Conservation (phyloP, 2,888 invertebrate genomes). For the Cephus pulcher region DNA sequence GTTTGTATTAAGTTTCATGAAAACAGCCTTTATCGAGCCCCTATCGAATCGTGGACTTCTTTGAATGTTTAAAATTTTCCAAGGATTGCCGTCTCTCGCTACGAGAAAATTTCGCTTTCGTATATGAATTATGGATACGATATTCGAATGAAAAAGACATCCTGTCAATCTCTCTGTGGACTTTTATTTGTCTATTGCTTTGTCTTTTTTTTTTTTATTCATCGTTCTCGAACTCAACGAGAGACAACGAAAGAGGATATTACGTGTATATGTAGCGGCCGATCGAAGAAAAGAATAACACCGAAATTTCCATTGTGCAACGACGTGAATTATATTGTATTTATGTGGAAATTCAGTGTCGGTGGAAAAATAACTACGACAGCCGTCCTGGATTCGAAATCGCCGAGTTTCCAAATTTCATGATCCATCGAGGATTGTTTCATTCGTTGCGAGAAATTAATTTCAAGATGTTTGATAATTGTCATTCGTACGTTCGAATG, state of each 20-base stretch:
- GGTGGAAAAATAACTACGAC: not conserved
- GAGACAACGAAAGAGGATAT: not conserved
- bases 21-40: not conserved
- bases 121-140: not conserved
- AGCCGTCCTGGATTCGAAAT: not conserved
- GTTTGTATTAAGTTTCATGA: not conserved
- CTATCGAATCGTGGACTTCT: not conserved
- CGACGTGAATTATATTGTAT: no score
- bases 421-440: not conserved
- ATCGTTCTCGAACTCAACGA: not conserved
- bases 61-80: not conserved
- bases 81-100: not conserved
- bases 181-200: not conserved
- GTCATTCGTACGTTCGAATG: not conserved
- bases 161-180: not conserved
- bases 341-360: no score
- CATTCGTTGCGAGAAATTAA: not conserved
- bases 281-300: not conserved
- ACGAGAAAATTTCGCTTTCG: not conserved
- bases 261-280: not conserved
- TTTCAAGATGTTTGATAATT: not conserved
- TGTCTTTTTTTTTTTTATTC: not conserved
- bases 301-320: not conserved
- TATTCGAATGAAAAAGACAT: not conserved
- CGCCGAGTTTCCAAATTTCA: not conserved